These are phyloP conservation scores for Microcaecilia unicolor DNA, from an alignment of 2,797 vertebrate genomes.

Conservation along the genomic window DNA sequence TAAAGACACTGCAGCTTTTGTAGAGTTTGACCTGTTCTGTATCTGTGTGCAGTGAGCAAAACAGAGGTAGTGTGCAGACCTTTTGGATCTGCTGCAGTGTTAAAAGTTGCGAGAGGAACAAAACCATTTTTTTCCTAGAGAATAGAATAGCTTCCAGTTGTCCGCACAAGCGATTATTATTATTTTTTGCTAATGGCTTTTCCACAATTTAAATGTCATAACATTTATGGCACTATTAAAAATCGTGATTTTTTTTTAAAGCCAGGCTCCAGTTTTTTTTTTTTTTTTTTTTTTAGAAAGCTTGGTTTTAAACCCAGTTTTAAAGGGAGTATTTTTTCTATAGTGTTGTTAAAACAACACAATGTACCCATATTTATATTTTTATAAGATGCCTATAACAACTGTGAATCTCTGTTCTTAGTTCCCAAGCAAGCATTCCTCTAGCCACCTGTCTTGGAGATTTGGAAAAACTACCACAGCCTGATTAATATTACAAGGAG, in stretches of 20 bases:
- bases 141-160: slow-evolving; percentile 67
- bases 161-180: slow-evolving; percentile 89
- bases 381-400: slow-evolving; percentile 59
- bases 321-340: slow-evolving; percentile 51
- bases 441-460: slow-evolving; percentile 25
- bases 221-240: slow-evolving; percentile 91
- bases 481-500: slow-evolving; percentile 17
- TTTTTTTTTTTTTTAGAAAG: slow-evolving; percentile 36
- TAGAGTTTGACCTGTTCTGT: too few relatives aligned
- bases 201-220: slow-evolving; percentile 79
- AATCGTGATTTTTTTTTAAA: slow-evolving; percentile 47
- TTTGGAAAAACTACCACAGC: slow-evolving; percentile 12
- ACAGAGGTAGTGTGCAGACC: slow-evolving; percentile 51
- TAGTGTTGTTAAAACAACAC: slow-evolving; percentile 60
- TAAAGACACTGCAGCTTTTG: too few relatives aligned
- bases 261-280: slow-evolving; percentile 56
- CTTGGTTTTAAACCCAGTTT: slow-evolving; percentile 54
- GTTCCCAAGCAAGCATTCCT: slow-evolving; percentile 29
- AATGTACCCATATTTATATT: slow-evolving; percentile 63
- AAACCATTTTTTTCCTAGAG: slow-evolving; percentile 71
- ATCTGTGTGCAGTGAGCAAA: too few relatives aligned
- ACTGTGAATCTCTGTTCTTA: slow-evolving; percentile 57
- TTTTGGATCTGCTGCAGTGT: slow-evolving; percentile 66
- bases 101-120: slow-evolving; percentile 60
- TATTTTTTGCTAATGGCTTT: slow-evolving; percentile 49